These are phyloP conservation scores for Sisyra nigra DNA, from an alignment of 2,888 invertebrate species.

Conservation along the genomic window DNA sequence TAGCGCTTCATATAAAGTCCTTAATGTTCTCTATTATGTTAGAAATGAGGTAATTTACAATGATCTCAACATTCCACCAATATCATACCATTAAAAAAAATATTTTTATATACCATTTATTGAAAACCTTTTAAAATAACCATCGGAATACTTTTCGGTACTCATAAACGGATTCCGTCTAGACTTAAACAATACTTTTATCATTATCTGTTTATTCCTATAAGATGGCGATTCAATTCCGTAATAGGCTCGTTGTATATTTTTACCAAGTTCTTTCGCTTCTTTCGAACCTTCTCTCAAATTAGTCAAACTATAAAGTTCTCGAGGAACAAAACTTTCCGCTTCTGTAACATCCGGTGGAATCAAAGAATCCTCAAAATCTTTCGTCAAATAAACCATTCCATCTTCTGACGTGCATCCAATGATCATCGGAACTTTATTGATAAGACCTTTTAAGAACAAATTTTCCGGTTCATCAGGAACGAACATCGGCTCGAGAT, in stretches of 20 bases:
- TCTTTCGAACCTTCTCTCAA: constrained; percentile 15
- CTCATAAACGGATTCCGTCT: too few relatives aligned
- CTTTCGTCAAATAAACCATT: constrained; percentile 13
- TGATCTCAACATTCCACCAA: too few relatives aligned
- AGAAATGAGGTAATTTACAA: too few relatives aligned
- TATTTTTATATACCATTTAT: too few relatives aligned
- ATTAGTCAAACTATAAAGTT: constrained; percentile 9
- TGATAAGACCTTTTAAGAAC: constrained; percentile 19
- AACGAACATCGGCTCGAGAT: constrained; percentile 18
- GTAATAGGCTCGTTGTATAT: constrained; percentile 20
- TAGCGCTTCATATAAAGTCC: too few relatives aligned
- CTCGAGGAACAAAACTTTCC: constrained; percentile 4
- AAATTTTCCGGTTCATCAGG: constrained; percentile 18
- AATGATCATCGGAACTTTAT: constrained; percentile 23
- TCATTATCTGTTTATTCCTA: constrained; percentile 10
- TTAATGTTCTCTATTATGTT: too few relatives aligned
- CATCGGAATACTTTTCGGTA: too few relatives aligned
- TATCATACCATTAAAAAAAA: too few relatives aligned
- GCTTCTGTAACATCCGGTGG: constrained; percentile 1
- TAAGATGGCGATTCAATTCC: constrained; percentile 15
- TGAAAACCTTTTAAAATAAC: too few relatives aligned
- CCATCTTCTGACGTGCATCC: constrained; percentile 23
- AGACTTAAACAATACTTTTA: not conserved
- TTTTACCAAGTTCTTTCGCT: constrained; percentile 15
- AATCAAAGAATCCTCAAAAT: not conserved